These are phyloP conservation scores for Cordylochernes scorpioides DNA, from an alignment of 2,888 invertebrate genomes.

Conservation along the genomic window DNA sequence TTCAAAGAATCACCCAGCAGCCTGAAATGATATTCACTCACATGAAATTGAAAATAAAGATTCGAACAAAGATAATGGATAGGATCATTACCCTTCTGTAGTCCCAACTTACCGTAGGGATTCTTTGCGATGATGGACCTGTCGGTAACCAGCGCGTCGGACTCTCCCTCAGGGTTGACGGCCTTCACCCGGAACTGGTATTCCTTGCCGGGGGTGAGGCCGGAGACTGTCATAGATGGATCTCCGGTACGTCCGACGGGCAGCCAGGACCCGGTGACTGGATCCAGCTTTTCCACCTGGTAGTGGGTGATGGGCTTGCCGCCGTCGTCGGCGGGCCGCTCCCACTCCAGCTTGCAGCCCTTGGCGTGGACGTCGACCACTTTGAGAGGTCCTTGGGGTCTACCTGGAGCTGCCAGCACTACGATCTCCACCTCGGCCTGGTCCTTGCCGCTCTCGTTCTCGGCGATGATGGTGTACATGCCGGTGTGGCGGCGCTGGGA, in stretches of 20 bases:
- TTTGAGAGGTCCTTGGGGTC: conserved; percentile 65
- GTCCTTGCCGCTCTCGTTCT: conserved; percentile 69
- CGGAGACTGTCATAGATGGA: conserved; percentile 25
- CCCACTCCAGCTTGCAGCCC: conserved; percentile 69
- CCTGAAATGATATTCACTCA: no score
- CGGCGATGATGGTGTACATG: conserved; percentile 60
- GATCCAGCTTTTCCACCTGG: conserved; percentile 74
- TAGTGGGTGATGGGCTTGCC: conserved; percentile 73
- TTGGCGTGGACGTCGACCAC: conserved; percentile 64
- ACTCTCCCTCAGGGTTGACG: conserved; percentile 33
- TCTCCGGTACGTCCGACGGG: conserved; percentile 50
- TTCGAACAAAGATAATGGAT: no score
- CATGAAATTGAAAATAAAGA: no score
- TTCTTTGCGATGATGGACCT: conserved; percentile 76
- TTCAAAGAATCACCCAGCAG: no score
- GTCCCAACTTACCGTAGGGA: conserved; percentile 37
- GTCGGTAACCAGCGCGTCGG: conserved; percentile 70
- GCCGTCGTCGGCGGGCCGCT: conserved; percentile 51
- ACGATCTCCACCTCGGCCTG: conserved; percentile 81
- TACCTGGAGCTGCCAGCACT: conserved; percentile 53
- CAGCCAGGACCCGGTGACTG: conserved; percentile 68
- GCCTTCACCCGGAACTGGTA: conserved; percentile 32
- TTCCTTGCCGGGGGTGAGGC: conserved; percentile 27
- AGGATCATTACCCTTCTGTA: no score
- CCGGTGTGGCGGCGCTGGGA: conserved; percentile 58